A percentile compares a stretch with the other conserved stretches of the same genome.
phyloP scores from a whole-genome alignment of 2,113 vertebrate genomes.

The Andinoacara biseriatus region DNA sequence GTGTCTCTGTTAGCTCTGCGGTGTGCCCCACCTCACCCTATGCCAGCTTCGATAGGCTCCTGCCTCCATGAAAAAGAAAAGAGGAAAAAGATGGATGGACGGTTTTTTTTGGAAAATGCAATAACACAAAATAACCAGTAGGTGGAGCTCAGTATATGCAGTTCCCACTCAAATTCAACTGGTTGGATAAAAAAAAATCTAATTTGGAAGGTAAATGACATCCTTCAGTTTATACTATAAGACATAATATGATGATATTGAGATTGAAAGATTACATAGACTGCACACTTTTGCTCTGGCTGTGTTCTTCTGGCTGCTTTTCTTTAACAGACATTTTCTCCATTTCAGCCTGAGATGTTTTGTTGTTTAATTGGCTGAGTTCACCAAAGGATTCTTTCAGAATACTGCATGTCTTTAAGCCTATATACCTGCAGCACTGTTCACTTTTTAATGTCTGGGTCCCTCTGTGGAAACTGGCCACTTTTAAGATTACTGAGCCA shows the following conservation, averaged over 20 bases:
- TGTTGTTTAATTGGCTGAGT: not conserved
- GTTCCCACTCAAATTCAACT: not conserved
- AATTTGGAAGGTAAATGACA: not conserved
- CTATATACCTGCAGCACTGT: too few relatives aligned
- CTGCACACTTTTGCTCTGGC: not conserved
- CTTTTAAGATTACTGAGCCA: too few relatives aligned
- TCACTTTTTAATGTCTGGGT: too few relatives aligned
- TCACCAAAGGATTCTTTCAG: not conserved
- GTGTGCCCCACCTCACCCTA: too few relatives aligned
- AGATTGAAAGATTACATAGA: rapidly evolving
- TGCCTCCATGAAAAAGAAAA: too few relatives aligned
- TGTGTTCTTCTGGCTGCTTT: not conserved
- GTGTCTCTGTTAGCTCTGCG: too few relatives aligned
- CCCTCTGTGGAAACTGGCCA: too few relatives aligned
- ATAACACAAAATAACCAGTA: conserved; percentile 9
- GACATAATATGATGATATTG: not conserved
- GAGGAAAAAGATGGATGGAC: too few relatives aligned
- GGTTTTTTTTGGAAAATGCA: not conserved
- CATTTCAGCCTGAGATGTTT: not conserved
- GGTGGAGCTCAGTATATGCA: conserved; percentile 19
- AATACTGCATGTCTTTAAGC: not conserved
- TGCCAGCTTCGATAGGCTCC: too few relatives aligned
- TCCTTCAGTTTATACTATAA: not conserved
- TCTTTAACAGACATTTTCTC: not conserved
- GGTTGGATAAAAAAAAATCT: not conserved